A percentile compares a stretch with the other conserved stretches of the same genome.
Evolutionary conservation across 2,797 vertebrate species (phyloP).

Genomic region (Octomys mimax): DNA sequence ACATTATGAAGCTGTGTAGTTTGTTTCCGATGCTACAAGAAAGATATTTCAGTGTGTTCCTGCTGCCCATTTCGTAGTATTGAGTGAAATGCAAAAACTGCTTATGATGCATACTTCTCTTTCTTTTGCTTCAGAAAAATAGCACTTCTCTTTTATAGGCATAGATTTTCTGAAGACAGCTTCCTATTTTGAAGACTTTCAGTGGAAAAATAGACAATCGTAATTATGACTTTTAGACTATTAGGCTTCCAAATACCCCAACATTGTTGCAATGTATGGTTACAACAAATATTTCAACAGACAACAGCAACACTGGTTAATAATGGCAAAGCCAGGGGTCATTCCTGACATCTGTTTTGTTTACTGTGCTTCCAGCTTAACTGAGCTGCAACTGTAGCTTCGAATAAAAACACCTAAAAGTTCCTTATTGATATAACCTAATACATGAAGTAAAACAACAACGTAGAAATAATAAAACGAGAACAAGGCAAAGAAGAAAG

Average conservation of each 20-base stretch:
- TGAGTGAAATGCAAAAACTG: background rate
- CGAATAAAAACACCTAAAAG: background rate
- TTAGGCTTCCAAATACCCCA: background rate
- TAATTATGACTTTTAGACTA: background rate
- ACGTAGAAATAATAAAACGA: background rate
- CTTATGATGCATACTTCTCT: background rate
- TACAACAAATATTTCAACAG: background rate
- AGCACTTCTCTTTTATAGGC: background rate
- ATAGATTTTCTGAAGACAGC: constrained; percentile 29
- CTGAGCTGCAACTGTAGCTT: background rate
- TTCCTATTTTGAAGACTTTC: constrained; percentile 35
- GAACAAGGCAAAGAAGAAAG: constrained; percentile 29
- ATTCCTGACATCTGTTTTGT: background rate
- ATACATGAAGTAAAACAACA: background rate
- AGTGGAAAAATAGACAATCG: background rate
- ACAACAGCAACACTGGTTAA: background rate
- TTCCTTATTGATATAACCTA: background rate
- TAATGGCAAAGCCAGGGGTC: background rate
- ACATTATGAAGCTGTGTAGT: background rate
- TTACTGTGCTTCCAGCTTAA: background rate
- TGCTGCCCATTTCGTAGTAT: background rate
- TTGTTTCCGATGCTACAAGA: background rate
- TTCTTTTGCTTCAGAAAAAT: background rate
- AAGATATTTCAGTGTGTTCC: background rate
- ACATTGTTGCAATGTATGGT: background rate